A percentile compares a stretch with the other conserved stretches of the same genome.
These are phyloP conservation scores for Tiliacea aurago DNA, from an alignment of 2,888 invertebrate species.

Conservation along the genomic window DNA sequence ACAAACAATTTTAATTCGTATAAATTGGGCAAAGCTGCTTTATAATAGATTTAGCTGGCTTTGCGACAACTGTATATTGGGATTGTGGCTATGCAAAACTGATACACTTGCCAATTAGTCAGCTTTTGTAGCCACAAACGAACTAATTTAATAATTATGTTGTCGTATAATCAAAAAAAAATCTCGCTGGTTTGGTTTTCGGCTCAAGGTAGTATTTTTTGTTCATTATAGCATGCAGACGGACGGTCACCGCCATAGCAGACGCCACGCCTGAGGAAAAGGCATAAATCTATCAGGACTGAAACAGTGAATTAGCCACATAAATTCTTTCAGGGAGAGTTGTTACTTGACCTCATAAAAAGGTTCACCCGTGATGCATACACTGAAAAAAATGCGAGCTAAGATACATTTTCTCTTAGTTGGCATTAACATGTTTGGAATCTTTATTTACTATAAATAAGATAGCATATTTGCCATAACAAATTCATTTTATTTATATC, in stretches of 20 bases:
- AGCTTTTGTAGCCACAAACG: slow-evolving; percentile 67
- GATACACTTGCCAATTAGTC: slow-evolving; percentile 75
- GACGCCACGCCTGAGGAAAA: slow-evolving; percentile 66
- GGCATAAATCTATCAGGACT: slow-evolving; percentile 74
- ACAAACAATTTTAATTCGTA: slow-evolving; percentile 73
- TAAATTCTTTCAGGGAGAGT: slow-evolving; percentile 68
- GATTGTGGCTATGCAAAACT: slow-evolving; percentile 72
- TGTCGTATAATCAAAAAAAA: slow-evolving; percentile 41
- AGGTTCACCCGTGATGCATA: slow-evolving; percentile 46
- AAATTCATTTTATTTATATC: too few relatives aligned
- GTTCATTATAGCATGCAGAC: slow-evolving; percentile 30
- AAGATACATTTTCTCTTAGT: too few relatives aligned
- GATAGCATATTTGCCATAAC: too few relatives aligned
- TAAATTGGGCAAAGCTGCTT: slow-evolving; percentile 76
- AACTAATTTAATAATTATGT: slow-evolving; percentile 54
- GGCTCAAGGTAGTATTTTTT: neutral
- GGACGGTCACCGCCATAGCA: slow-evolving; percentile 41
- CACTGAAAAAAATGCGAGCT: too few relatives aligned
- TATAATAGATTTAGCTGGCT: slow-evolving; percentile 75
- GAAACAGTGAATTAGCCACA: slow-evolving; percentile 75
- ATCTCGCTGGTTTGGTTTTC: slow-evolving; percentile 13
- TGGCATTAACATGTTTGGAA: too few relatives aligned
- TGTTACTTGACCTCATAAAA: slow-evolving; percentile 65
- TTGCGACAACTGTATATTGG: slow-evolving; percentile 71
- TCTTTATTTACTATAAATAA: too few relatives aligned